A percentile compares a stretch with the other conserved stretches of the same genome.
Conservation (phyloP, 2,888 invertebrate species). For the Dugesia japonica region DNA sequence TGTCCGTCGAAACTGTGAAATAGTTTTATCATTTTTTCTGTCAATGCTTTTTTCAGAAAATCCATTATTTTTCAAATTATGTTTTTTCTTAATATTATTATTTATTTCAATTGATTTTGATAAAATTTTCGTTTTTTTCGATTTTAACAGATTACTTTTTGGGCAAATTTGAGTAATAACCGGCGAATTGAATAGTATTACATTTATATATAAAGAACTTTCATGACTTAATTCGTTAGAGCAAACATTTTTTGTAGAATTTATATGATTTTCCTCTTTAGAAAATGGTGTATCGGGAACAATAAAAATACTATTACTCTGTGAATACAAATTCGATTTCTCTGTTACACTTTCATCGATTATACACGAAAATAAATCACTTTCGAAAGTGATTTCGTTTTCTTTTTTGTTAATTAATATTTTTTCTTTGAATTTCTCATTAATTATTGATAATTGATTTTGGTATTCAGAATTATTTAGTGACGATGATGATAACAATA, state of each 20-base stretch:
- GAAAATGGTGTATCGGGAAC: not conserved
- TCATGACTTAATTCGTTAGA: not conserved
- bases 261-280: not conserved
- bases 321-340: not conserved
- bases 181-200: not conserved
- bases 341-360: slow-evolving; percentile 4
- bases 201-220: not conserved
- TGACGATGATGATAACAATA: not conserved
- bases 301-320: not conserved
- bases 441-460: not conserved
- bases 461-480: not conserved
- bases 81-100: not conserved
- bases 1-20: not conserved
- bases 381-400: not conserved
- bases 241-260: not conserved
- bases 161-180: not conserved
- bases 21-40: not conserved
- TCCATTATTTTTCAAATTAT: not conserved
- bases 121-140: not conserved
- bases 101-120: not conserved
- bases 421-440: not conserved
- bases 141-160: not conserved
- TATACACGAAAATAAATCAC: not conserved
- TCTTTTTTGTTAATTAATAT: not conserved
- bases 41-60: not conserved